Percentiles rank a stretch among this genome's conserved stretches.
Conservation (phyloP, 2,113 vertebrate species). For the Meles meles region DNA sequence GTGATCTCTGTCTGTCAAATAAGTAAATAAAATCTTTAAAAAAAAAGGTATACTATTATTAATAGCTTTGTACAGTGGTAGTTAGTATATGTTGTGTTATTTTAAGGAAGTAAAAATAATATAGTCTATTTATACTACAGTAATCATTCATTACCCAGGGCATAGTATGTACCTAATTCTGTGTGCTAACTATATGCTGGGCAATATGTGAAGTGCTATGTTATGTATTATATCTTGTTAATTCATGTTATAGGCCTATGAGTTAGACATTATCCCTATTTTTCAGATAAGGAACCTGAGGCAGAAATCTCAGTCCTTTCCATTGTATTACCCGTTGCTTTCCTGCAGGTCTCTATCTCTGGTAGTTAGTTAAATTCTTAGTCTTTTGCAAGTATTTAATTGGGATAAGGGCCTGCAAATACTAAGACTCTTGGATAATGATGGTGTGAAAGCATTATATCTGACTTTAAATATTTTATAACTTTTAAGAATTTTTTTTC, state of each 20-base stretch:
- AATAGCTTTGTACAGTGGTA: neutral
- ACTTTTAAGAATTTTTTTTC: neutral
- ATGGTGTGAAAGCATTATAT: neutral
- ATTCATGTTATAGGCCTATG: neutral
- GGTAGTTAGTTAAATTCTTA: neutral
- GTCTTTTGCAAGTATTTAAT: conserved; percentile 18
- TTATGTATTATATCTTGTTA: neutral
- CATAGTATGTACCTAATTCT: neutral
- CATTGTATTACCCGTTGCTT: neutral
- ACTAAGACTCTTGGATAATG: conserved; percentile 15
- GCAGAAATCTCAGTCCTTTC: conserved; percentile 5
- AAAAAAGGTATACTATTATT: conserved; percentile 1
- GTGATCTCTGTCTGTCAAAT: too few relatives aligned
- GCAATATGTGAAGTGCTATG: neutral
- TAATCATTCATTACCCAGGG: neutral
- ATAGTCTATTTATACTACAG: neutral
- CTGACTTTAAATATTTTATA: neutral
- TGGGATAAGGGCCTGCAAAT: neutral
- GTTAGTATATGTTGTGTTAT: neutral
- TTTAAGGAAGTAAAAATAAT: conserved; percentile 52
- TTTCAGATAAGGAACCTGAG: neutral
- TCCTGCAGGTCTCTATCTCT: conserved; percentile 33
- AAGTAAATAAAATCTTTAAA: too few relatives aligned
- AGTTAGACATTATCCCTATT: neutral
- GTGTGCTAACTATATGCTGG: neutral